A percentile compares a stretch with the other conserved stretches of the same genome.
Conservation (phyloP, 2,797 vertebrate species). For the Calcarius lapponicus region DNA sequence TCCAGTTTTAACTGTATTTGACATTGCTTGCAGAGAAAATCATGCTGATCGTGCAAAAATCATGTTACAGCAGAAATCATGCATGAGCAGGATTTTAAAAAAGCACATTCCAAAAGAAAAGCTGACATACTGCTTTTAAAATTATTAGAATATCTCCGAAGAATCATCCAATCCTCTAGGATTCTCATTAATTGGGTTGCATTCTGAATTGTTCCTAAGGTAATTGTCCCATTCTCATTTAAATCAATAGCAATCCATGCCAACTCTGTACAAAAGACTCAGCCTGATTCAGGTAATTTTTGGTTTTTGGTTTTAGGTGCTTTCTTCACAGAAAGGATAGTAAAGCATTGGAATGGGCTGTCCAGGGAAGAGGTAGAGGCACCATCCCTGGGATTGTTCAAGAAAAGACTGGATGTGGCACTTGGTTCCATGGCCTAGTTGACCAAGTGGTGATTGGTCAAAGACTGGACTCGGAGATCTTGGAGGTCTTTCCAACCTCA, state of each 20-base stretch:
- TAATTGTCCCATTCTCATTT: neutral
- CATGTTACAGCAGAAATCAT: neutral
- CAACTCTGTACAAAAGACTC: neutral
- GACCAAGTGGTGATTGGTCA: fast-evolving
- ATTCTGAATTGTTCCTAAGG: neutral
- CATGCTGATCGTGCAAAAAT: neutral
- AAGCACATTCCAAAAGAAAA: neutral
- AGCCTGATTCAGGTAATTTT: neutral
- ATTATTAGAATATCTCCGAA: neutral
- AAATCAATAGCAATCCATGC: neutral
- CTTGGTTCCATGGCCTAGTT: neutral
- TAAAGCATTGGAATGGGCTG: neutral
- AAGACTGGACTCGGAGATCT: neutral
- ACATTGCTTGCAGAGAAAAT: neutral
- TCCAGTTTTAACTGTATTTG: neutral
- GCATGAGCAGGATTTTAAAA: neutral
- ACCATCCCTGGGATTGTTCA: neutral
- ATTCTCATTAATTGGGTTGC: neutral
- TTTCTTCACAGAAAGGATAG: neutral
- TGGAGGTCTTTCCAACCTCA: neutral
- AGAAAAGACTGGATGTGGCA: neutral
- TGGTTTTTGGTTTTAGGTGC: neutral
- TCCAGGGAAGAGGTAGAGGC: neutral
- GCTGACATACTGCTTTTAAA: neutral
- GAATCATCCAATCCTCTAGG: neutral